Conservation (phyloP, 2,888 invertebrate species). For the Metellina segmentata region DNA sequence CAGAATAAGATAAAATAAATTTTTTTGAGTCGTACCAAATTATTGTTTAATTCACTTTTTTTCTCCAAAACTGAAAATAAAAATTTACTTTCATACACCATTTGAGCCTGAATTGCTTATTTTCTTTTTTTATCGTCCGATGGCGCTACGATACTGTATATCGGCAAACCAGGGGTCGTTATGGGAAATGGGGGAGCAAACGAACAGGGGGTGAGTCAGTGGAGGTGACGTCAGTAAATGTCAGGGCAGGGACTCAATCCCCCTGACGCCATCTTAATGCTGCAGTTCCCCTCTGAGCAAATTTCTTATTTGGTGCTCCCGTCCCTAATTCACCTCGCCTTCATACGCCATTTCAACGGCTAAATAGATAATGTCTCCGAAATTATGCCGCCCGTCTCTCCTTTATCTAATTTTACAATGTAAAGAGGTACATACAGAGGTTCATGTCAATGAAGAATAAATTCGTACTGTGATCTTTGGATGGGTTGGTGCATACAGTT, state of each 20-base stretch:
- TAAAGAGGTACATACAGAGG: not conserved
- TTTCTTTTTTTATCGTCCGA: conserved; percentile 69
- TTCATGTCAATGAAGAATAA: not conserved
- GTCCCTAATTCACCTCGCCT: not conserved
- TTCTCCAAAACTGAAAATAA: not conserved
- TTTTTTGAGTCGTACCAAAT: no score
- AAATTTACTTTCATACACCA: not conserved
- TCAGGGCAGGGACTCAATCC: conserved; percentile 36
- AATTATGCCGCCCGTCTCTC: not conserved
- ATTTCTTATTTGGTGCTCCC: conserved; percentile 31
- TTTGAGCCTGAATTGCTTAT: not conserved
- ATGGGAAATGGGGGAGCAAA: conserved; percentile 24
- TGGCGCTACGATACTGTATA: conserved; percentile 74
- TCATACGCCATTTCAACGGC: not conserved
- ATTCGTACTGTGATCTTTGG: no score
- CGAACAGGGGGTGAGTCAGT: conserved; percentile 54
- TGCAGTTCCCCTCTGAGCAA: conserved; percentile 12
- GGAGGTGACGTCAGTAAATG: conserved; percentile 65
- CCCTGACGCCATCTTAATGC: conserved; percentile 60
- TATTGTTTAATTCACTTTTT: not conserved
- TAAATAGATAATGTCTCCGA: not conserved
- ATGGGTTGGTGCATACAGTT: no score
- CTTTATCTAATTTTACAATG: not conserved
- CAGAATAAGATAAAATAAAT: no score
- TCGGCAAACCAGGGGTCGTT: conserved; percentile 38